Evolutionary conservation across 2,797 vertebrate species (phyloP), one percentile per base, ranked within the genome.

Genomic region (Hephaestus fuliginosus): DNA sequence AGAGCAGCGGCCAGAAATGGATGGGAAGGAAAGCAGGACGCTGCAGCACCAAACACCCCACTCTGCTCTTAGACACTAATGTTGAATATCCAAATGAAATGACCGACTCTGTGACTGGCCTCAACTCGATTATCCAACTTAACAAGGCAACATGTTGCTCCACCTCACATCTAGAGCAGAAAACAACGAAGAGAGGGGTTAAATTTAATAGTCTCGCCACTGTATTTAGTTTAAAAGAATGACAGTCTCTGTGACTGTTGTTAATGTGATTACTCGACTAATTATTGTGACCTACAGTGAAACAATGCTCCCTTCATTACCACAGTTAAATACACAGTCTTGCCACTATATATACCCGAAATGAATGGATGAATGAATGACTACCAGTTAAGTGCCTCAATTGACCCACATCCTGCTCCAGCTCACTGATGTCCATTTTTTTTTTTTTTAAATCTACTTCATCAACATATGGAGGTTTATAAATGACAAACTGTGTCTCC

Each of bases 1-100:
- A 92, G 94, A 94, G 92, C 93, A 86, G 93, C 76, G 91, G 94
- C 92, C 94, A 94, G 93, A 92, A 95, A 94, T 89, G 91, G 91
- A 91, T 87, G 91, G 90, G 92, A 92, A 90, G 88, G 86, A 91
- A 93, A 91, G 89, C 88, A 92, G 90, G 91, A 94, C 84, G 30
- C 85, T 86, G 83, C 85, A 78, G 81, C 87, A 87, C 28, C 78
- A 80, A 80, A 88, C 71, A 52, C 64, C 41, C 78, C 13, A 39
- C 75, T 74, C 55, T 61, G 70, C 85, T 87, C 75, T 68, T 46
- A 51, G 65, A 65, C 84, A 65, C 86, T 57, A 22, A 75, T 66
- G 81, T 36, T 8, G 39, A 72, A 82, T 60, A 83, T 63, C 69
- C 65, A 76, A 48, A 88, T 75, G 48, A 87, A 39, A 78, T 41